Base-by-base conservation (phyloP, 2,113 vertebrate species). In the Dolichallabes microphthalmus region DNA sequence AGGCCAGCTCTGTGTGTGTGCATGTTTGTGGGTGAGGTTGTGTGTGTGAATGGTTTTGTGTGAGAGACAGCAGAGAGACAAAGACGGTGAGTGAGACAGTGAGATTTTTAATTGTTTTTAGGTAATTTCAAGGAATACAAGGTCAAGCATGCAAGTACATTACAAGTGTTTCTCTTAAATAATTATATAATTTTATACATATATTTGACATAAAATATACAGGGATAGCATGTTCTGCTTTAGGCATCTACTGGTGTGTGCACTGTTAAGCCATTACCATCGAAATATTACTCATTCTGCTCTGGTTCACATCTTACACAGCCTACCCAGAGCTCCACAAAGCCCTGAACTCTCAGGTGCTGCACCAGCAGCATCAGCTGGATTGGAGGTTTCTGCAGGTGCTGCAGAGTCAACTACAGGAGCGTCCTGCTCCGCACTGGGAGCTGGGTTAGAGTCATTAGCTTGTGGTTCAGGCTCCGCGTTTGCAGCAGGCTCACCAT, bases 1-100 rank as follows among this genome's bases (percentile, higher is more conserved):
- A 97, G 74, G 90, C 88, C 3, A 94, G 95, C 87, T 96, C 97
- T 99, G 88, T 84, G 77, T 80, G 50, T 61, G 58, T 80, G 76
- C 25, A 30, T 85, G 53, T 20, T n/a, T 66, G 63, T 79, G 84
- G 13, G 76, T 79, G 84, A 79, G 52, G 30, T 64, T 78, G 83
- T 78, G 61, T 0, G 50, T 77, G 83, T 79, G 58, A 60, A 39
- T 32, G 61, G 10, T 45, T 53, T 53, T 80, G 77, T 74, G 55
- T 74, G 35, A 63, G 50, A 80, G 68, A 66, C 85, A 17, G 53
- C 85, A n/a, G 83, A 50, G 85, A 58, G 66, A 88, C 84, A 82
- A 73, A 64, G 64, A 83, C 76, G 66, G 77, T 86, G 50, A 82
- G 79, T 82, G 15, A 86, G 85, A 86, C 45, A 86, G 45, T 30